Evolutionary conservation across 2,113 vertebrate genomes (phyloP), one percentile per base, ranked within the genome.

Genomic region (Calonectris borealis): DNA sequence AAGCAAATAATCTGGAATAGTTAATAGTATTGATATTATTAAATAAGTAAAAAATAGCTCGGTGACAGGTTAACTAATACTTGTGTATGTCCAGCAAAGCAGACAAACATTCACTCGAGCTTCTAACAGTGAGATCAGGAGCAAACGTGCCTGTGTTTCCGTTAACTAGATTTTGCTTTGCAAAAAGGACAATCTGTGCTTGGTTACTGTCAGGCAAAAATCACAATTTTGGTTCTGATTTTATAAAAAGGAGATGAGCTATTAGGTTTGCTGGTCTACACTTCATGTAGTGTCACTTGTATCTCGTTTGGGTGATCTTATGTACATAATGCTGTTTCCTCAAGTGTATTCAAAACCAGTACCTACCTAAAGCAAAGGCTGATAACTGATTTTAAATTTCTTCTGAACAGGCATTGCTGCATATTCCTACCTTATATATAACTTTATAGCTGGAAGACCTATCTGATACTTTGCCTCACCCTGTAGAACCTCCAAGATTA

Each of bases 201-300:
- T 96, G 60, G 85, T 94, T 97, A 95, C 78, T 94, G 72, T 81
- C 85, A 91, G 66, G 72, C 82, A 97, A 97, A 97, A 96, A 92
- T 90, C 38, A 60, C 48, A 62, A 3, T 46, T 91, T 48, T 32
- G n/a, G 57, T 88, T 96, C 93, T 94, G 34, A 54, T 87, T 97
- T 96, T 92, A 68, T 94, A 48, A 91, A 66, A 96, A 96, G 54
- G 34, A 61, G 77, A 60, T 76, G 55, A 61, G 51, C 68, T 95
- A 21, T 81, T 91, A 65, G 34, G 31, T 94, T 90, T 94, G 72
- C 86, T 90, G 73, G 55, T 93, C 85, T 96, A 6, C 5, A 4
- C 46, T 90, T 97, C 72, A 55, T n/a, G 58, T 68, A 71, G 13
- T 80, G n/a, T 88, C 71, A 44, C 48, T 80, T 66, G 9, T 29